phyloP scores from a whole-genome alignment of 2,888 invertebrate genomes.

The Lysandra bellargus region DNA sequence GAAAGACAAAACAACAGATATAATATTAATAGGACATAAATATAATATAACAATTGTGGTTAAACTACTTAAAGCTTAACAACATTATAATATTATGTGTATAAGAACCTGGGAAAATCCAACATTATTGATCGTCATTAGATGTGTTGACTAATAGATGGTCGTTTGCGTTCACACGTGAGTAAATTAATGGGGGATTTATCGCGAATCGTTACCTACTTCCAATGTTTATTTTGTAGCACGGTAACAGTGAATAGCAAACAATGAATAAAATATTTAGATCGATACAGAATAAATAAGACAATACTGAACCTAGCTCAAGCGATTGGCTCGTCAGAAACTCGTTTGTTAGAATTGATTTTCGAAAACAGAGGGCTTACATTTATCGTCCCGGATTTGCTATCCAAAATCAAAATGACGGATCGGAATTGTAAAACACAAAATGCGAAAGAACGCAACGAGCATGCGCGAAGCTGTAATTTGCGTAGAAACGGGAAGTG shows the following conservation, averaged over 20 bases:
- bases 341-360: slow-evolving; percentile 5
- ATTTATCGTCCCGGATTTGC: background rate
- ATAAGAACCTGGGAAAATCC: background rate
- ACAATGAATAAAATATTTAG: background rate
- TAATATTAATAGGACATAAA: background rate
- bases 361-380: background rate
- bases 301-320: background rate
- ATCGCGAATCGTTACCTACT: background rate
- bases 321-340: slow-evolving; percentile 6
- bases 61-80: background rate
- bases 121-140: background rate
- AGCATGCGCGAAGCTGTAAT: background rate
- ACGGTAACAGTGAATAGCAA: slow-evolving; percentile 6
- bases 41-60: background rate
- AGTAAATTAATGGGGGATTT: slow-evolving; percentile 4
- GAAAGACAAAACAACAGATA: background rate
- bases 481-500: slow-evolving; percentile 11
- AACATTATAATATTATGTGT: background rate
- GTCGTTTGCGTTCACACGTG: background rate
- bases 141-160: background rate
- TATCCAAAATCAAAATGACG: background rate
- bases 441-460: background rate
- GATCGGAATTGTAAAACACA: background rate
- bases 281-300: slow-evolving; percentile 1
- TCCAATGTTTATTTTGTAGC: background rate